Evolutionary conservation across 92 coral and sea anemone genomes (phyloP).

Genomic region (Muricea muricata): DNA sequence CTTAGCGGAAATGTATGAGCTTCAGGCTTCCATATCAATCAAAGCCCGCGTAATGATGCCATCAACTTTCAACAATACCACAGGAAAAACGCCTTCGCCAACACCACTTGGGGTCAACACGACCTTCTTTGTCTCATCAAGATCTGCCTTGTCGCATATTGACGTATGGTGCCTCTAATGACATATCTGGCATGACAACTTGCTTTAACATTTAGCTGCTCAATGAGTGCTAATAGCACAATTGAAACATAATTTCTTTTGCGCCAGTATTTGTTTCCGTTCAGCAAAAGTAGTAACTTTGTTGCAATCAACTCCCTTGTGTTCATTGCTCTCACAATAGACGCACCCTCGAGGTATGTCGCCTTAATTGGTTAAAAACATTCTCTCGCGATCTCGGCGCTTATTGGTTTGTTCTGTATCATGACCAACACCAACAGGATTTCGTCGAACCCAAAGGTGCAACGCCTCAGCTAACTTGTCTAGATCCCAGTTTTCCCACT

Average conservation of each 20-base stretch:
- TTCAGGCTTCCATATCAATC: conserved; percentile 13
- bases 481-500: conserved; percentile 35
- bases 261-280: conserved; percentile 33
- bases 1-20: conserved; percentile 11
- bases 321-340: conserved; percentile 12
- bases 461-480: conserved; percentile 23
- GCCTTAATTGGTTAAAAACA: not conserved
- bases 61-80: not conserved
- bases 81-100: not conserved
- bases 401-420: not conserved
- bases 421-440: not conserved
- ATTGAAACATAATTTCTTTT: conserved; percentile 24
- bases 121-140: not conserved
- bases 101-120: not conserved
- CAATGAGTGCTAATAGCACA: conserved; percentile 24
- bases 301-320: conserved; percentile 18
- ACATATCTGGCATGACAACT: not conserved
- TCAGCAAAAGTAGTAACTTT: conserved; percentile 16
- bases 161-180: conserved; percentile 6
- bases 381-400: not conserved
- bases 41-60: not conserved
- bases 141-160: not conserved
- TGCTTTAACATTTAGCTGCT: conserved; percentile 2
- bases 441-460: not conserved
- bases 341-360: not conserved